Percentiles rank a stretch among this genome's conserved stretches.
phyloP scores from a whole-genome alignment of 2,113 vertebrate species.

The Tachycineta bicolor region DNA sequence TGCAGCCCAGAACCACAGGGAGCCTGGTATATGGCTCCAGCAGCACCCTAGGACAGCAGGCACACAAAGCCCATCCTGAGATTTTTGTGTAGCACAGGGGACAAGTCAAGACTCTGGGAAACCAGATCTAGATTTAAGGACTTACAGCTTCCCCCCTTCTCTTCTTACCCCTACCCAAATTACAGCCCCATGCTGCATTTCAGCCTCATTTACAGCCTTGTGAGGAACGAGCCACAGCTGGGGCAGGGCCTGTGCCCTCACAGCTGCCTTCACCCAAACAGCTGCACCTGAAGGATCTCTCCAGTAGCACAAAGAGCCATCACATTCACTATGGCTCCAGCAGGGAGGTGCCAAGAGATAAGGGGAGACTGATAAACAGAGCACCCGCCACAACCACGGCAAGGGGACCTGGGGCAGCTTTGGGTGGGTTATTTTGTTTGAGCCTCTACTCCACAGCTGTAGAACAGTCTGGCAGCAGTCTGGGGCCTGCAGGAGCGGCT shows the following conservation, averaged over 20 bases:
- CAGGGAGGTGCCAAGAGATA: not conserved
- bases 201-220: not conserved
- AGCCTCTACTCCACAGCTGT: not conserved
- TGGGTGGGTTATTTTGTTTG: not conserved
- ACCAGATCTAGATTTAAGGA: rapidly evolving
- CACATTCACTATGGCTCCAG: rapidly evolving
- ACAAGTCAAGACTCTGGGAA: rapidly evolving
- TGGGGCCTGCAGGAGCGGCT: not conserved
- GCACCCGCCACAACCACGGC: rapidly evolving
- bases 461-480: not conserved
- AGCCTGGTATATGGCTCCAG: not conserved
- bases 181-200: rapidly evolving
- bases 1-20: not conserved
- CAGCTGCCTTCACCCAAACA: not conserved
- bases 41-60: not conserved
- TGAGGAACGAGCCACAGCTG: not conserved
- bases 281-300: not conserved
- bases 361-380: rapidly evolving
- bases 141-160: rapidly evolving
- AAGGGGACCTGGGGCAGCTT: no score
- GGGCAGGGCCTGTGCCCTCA: not conserved
- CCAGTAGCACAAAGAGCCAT: not conserved
- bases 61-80: not conserved
- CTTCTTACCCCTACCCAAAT: rapidly evolving
- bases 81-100: rapidly evolving